Evolutionary conservation across 1,140 invertebrate species (phyloP).

Genomic region (Caenorhabditis elegans): DNA sequence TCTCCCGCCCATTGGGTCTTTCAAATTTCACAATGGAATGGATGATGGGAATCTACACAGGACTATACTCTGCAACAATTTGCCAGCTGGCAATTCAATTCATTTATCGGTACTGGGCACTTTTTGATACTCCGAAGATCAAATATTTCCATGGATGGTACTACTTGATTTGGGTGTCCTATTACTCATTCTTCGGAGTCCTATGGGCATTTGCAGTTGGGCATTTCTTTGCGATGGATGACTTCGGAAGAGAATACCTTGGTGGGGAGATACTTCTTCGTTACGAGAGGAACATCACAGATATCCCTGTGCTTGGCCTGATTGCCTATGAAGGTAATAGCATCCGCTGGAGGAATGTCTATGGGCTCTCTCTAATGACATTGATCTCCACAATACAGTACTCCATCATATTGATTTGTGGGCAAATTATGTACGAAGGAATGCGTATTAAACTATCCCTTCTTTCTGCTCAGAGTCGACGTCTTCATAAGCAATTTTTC

Average conservation of each 20-base stretch:
- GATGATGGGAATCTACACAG: too few species aligned
- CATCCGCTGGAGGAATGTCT: background rate
- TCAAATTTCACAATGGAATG: too few species aligned
- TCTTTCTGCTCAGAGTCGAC: background rate
- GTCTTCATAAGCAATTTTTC: background rate
- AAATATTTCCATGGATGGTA: background rate
- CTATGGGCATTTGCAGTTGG: background rate
- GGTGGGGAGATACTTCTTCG: background rate
- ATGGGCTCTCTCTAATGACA: background rate
- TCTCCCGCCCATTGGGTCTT: too few species aligned
- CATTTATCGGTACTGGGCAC: too few species aligned
- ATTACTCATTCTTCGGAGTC: background rate
- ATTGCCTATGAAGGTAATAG: background rate
- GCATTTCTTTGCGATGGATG: background rate
- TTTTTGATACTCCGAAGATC: background rate
- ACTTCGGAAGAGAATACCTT: background rate
- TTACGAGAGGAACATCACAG: background rate
- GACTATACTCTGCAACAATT: too few species aligned
- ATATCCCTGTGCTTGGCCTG: background rate
- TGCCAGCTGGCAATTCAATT: too few species aligned
- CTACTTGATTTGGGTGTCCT: background rate
- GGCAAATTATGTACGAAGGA: background rate
- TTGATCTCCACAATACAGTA: background rate
- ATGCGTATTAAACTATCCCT: background rate
- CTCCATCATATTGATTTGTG: background rate